These are phyloP conservation scores for Myrmecophaga tridactyla DNA, from an alignment of 2,113 vertebrate species.

Conservation along the genomic window DNA sequence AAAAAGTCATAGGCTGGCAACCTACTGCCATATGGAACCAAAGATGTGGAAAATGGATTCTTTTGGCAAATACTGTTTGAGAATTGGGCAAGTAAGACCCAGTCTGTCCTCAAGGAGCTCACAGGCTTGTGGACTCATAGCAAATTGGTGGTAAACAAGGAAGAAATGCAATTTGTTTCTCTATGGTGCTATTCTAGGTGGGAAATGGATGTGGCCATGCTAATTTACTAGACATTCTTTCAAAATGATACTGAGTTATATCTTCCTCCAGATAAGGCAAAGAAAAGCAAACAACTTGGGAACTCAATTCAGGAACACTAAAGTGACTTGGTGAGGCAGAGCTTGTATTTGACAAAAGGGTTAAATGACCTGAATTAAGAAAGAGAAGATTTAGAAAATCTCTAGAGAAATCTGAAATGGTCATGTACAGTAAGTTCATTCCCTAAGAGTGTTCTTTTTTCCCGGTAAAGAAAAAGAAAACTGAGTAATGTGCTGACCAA, in stretches of 20 bases:
- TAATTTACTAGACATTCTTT: neutral
- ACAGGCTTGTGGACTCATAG: neutral
- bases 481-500: conserved; percentile 12
- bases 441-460: neutral
- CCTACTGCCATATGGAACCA: neutral
- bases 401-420: neutral
- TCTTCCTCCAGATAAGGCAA: neutral
- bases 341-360: neutral
- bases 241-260: neutral
- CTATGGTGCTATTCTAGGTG: neutral
- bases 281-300: neutral
- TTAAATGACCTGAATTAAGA: neutral
- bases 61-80: neutral
- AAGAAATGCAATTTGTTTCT: neutral
- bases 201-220: neutral
- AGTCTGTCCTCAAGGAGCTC: neutral
- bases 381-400: neutral
- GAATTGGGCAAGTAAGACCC: neutral
- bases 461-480: conserved; percentile 42
- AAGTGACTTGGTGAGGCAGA: neutral
- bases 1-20: neutral
- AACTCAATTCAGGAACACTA: neutral
- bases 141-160: neutral
- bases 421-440: neutral
- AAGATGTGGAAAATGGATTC: neutral